Evolutionary conservation across 1,140 invertebrate genomes (phyloP), one percentile per base, ranked within the genome.

Genomic region (Ridgeia piscesae): DNA sequence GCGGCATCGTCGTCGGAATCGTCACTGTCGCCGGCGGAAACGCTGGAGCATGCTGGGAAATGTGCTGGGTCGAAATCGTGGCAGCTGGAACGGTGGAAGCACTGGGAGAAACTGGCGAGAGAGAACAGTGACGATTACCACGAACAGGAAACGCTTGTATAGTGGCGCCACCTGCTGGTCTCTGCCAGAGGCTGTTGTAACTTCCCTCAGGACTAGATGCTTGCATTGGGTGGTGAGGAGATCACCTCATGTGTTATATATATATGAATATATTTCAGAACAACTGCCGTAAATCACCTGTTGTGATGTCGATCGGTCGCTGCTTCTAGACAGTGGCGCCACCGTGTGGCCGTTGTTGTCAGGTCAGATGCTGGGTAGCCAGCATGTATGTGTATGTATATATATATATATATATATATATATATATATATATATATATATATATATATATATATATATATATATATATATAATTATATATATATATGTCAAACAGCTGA

Each of bases 81-180:
- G 94, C 93, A 94, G 35, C n/a, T 92, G 89, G 94, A 94, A 92
- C 58, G 93, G 35, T 94, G 94, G 93, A 33, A 42, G 8, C 48
- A 92, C 21, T 92, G 91, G 91, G 77, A 92, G 33, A 89, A 89
- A n/a, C 34, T 92, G 91, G 58, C 91, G 9, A 21, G 88, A 42
- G 31, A 34, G 11, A 34, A 92, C 91, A 88, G 88, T 48, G 91
- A 92, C 11, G 91, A 92, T 48, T 50, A 34, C 33, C 50, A 88
- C 33, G 91, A 89, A 88, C 91, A 92, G 58, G 91, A 92, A 88
- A 92, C 91, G 6, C 58, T 92, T 33, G 91, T 92, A 34, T 92
- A 91, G 42, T 34, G 89, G 89, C 11, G 33, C 35, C 89, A 34
- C 89, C 89, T 77, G 58, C 58, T 21, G 6, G 58, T 31, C 14